Conservation (phyloP, 2,888 invertebrate genomes). For the Macrosoma leucophasiata region DNA sequence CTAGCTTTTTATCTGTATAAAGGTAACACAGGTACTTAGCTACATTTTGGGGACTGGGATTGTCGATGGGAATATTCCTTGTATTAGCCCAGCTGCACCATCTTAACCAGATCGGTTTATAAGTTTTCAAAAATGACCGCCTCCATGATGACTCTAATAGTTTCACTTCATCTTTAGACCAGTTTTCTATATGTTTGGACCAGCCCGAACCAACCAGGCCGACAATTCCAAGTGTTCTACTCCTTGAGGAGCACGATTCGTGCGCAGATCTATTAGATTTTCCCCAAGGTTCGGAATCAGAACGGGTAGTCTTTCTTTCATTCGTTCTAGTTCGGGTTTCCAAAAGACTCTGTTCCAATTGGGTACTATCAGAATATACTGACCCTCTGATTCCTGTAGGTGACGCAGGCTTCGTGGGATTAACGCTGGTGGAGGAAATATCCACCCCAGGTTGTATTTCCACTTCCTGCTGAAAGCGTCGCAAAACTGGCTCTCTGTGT, state of each 20-base stretch:
- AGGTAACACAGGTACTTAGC: slow-evolving; percentile 13
- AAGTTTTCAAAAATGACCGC: no score
- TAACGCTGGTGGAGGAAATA: slow-evolving; percentile 26
- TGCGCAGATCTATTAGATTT: not conserved
- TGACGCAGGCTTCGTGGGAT: slow-evolving; percentile 18
- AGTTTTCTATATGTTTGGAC: no score
- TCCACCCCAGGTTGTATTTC: slow-evolving; percentile 13
- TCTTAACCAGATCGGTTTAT: slow-evolving; percentile 4
- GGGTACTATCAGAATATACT: slow-evolving; percentile 12
- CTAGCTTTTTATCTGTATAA: slow-evolving; percentile 14
- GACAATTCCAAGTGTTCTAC: no score
- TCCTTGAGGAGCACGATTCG: not conserved
- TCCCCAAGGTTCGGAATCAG: not conserved
- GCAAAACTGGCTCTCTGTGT: slow-evolving; percentile 5
- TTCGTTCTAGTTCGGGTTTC: not conserved
- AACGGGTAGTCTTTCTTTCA: not conserved
- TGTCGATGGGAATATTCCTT: not conserved
- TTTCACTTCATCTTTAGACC: no score
- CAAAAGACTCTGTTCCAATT: not conserved
- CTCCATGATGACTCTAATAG: slow-evolving; percentile 1
- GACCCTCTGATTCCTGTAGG: not conserved
- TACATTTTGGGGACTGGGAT: slow-evolving; percentile 9
- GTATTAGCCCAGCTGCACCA: slow-evolving; percentile 7
- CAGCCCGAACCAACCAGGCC: no score
- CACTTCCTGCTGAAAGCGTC: slow-evolving; percentile 18